Conservation (phyloP, 2,113 vertebrate genomes). For the Chroicocephalus ridibundus region DNA sequence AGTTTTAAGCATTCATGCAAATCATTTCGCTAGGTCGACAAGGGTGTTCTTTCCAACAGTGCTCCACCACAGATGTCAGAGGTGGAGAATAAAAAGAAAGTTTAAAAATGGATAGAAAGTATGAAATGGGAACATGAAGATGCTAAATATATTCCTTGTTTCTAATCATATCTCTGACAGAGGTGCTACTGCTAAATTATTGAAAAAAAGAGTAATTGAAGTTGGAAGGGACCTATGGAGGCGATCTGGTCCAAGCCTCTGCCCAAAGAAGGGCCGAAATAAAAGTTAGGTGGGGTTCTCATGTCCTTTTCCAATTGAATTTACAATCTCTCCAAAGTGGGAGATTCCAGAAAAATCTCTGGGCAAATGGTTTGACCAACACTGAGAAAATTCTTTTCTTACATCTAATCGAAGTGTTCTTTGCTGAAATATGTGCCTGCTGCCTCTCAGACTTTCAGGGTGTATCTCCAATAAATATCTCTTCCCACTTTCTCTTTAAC, state of each 20-base stretch:
- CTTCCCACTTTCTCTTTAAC: background rate
- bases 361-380: rapidly evolving
- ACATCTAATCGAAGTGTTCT: background rate
- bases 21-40: background rate
- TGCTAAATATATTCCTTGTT: background rate
- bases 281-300: background rate
- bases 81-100: background rate
- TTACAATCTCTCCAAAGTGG: background rate
- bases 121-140: background rate
- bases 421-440: background rate
- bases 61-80: background rate
- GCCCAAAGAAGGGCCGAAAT: background rate
- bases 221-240: background rate
- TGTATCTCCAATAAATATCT: background rate
- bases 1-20: background rate
- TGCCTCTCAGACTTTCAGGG: background rate
- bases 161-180: background rate
- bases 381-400: background rate
- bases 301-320: background rate
- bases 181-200: background rate
- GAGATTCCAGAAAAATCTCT: background rate
- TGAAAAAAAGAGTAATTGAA: background rate
- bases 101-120: background rate
- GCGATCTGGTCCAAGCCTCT: rapidly evolving
- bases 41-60: background rate